These are phyloP conservation scores for Resseliella maxima DNA, from an alignment of 2,888 invertebrate genomes.

Conservation along the genomic window DNA sequence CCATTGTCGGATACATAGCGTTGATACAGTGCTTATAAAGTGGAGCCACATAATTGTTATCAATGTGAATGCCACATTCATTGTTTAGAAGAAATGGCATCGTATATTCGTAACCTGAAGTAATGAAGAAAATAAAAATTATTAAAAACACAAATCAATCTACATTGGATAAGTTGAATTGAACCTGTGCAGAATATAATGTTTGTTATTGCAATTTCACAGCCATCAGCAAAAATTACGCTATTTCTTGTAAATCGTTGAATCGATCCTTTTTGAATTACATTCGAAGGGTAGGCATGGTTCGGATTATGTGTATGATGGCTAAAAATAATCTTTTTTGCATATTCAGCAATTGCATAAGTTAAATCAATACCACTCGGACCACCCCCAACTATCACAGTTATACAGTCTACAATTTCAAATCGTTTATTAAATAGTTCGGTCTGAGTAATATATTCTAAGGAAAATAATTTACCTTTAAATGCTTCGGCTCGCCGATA, in stretches of 20 bases:
- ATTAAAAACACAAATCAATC: background rate
- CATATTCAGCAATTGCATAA: constrained; percentile 74
- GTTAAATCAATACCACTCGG: constrained; percentile 87
- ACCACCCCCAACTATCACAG: constrained; percentile 87
- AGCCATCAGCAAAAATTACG: constrained; percentile 75
- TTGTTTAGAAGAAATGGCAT: constrained; percentile 81
- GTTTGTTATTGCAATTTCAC: constrained; percentile 73
- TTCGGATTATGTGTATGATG: constrained; percentile 75
- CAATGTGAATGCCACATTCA: constrained; percentile 77
- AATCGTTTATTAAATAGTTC: background rate
- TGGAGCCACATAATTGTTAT: constrained; percentile 82
- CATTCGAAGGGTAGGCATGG: constrained; percentile 75
- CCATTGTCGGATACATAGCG: constrained; percentile 81
- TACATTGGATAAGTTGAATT: background rate
- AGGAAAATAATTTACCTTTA: no score
- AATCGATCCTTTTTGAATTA: constrained; percentile 76
- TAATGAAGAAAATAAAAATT: background rate
- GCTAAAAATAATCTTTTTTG: constrained; percentile 75
- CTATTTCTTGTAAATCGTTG: constrained; percentile 68
- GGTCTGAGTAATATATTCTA: no score
- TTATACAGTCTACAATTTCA: constrained; percentile 69
- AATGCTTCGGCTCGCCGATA: constrained; percentile 81
- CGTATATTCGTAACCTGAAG: constrained; percentile 76
- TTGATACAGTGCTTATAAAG: constrained; percentile 89
- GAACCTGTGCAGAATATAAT: constrained; percentile 84